A percentile compares a stretch with the other conserved stretches of the same genome.
phyloP scores from a whole-genome alignment of 2,113 vertebrate genomes.

The Antechinus stuartii region DNA sequence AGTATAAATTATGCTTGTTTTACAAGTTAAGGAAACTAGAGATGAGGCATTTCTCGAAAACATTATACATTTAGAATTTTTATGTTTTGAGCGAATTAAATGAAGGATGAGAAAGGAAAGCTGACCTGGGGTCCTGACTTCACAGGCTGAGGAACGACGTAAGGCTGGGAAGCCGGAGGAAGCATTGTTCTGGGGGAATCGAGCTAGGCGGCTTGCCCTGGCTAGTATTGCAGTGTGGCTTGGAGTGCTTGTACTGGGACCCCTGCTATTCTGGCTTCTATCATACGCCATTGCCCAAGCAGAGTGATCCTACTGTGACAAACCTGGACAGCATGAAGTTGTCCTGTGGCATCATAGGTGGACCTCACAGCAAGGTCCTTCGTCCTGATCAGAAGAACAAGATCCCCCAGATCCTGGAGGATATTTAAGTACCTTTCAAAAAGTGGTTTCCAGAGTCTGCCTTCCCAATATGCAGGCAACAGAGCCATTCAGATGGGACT shows the following conservation, averaged over 20 bases:
- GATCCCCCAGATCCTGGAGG: constrained; percentile 15
- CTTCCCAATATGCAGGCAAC: not conserved
- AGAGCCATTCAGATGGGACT: constrained; percentile 51
- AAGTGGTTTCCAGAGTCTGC: not conserved
- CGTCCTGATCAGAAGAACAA: constrained; percentile 50
- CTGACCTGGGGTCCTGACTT: constrained; percentile 70
- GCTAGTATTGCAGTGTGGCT: constrained; percentile 83
- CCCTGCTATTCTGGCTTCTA: constrained; percentile 79
- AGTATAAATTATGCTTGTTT: constrained; percentile 17
- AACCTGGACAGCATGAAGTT: constrained; percentile 61
- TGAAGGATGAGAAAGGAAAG: constrained; percentile 28
- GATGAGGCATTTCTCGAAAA: not conserved
- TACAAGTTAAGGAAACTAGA: constrained; percentile 36
- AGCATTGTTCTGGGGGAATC: constrained; percentile 70
- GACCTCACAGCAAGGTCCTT: constrained; percentile 43
- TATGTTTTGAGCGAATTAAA: constrained; percentile 8
- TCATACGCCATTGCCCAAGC: constrained; percentile 86
- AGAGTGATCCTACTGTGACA: constrained; percentile 80
- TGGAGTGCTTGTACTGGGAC: constrained; percentile 71
- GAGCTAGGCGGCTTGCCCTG: constrained; percentile 77
- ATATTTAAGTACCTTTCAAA: not conserved
- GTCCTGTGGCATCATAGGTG: constrained; percentile 30
- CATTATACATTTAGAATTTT: not conserved
- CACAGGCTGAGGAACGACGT: constrained; percentile 82
- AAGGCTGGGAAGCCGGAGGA: constrained; percentile 61